These are phyloP conservation scores for Drosophila mayaguana DNA, from an alignment of 2,888 invertebrate species.

Conservation along the genomic window DNA sequence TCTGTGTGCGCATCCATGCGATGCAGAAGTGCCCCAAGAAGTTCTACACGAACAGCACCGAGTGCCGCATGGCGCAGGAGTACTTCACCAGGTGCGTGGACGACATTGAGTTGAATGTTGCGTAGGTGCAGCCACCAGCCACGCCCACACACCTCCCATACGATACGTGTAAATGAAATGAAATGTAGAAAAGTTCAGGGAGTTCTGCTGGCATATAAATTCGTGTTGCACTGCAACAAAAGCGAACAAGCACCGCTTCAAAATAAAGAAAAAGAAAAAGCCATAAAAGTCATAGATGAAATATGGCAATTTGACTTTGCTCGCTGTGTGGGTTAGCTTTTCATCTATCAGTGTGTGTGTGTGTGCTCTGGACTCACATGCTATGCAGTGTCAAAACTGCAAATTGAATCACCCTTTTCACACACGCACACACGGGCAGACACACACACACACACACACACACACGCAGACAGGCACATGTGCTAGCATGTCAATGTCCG, in stretches of 20 bases:
- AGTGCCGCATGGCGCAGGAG: constrained; percentile 54
- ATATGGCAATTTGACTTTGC: constrained; percentile 73
- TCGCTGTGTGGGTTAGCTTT: constrained; percentile 18
- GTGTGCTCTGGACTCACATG: constrained; percentile 26
- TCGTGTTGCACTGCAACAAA: constrained; percentile 32
- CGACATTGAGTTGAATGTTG: constrained; percentile 51
- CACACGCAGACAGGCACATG: constrained; percentile 20
- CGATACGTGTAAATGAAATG: constrained; percentile 51
- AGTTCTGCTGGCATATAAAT: constrained; percentile 49
- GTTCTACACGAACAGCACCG: constrained; percentile 46
- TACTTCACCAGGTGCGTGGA: constrained; percentile 65
- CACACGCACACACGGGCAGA: constrained; percentile 18
- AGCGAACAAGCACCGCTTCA: constrained; percentile 15
- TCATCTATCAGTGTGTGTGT: constrained; percentile 7
- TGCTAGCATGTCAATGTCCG: constrained; percentile 74
- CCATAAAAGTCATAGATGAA: constrained; percentile 77
- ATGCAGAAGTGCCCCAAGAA: constrained; percentile 67
- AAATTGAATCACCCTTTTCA: constrained; percentile 74
- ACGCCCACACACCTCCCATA: constrained; percentile 20
- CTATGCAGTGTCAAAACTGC: constrained; percentile 63
- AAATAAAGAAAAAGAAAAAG: constrained; percentile 45
- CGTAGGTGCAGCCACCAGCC: constrained; percentile 1
- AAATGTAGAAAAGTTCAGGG: constrained; percentile 53
- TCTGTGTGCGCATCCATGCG: constrained; percentile 64
- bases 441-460: constrained; percentile 22